Evolutionary conservation across 1,140 invertebrate genomes (phyloP), one percentile per base, ranked within the genome.

Genomic region (Halictus rubicundus): DNA sequence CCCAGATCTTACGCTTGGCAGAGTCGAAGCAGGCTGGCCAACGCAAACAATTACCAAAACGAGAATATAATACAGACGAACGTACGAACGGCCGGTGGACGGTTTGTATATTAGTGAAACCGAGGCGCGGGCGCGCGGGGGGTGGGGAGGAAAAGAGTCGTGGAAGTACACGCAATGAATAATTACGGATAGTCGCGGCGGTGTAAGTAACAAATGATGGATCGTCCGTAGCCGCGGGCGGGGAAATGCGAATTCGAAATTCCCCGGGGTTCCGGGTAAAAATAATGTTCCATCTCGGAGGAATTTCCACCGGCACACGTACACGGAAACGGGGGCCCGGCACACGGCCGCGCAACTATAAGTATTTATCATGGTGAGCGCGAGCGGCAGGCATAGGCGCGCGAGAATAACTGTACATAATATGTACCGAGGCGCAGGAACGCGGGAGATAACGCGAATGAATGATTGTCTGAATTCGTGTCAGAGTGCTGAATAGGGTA

Each of bases 171-270:
- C 32, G 76, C 74, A 52, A 76, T 84, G 80, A 87, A 82, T 87
- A 82, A 87, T 87, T 80, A 80, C 74, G 64, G 74, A 74, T 64
- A 71, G 70, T 63, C 69, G 23, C 49, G 61, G 59, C 63, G 64
- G 78, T 68, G 63, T 37, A 49, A 71, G 77, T 74, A 86, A 84
- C 84, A 63, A 84, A 87, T 87, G 86, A 87, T 87, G 74, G 82
- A 87, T 81, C 82, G 84, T 59, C 64, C 60, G 73, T 68, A 52
- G 73, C 70, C 70, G 75, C 79, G 65, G 80, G 78, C 78, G 68
- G 84, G 75, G 78, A 84, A 84, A 86, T 76, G 75, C 78, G 84
- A 84, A 86, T 84, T 82, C 78, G 82, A 78, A 86, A 87, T 86
- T 84, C 76, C 61, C 75, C 54, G 4, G 46, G 61, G 78, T 59